Base-by-base conservation (phyloP, 2,888 invertebrate genomes). In the Temnothorax unifasciatus region DNA sequence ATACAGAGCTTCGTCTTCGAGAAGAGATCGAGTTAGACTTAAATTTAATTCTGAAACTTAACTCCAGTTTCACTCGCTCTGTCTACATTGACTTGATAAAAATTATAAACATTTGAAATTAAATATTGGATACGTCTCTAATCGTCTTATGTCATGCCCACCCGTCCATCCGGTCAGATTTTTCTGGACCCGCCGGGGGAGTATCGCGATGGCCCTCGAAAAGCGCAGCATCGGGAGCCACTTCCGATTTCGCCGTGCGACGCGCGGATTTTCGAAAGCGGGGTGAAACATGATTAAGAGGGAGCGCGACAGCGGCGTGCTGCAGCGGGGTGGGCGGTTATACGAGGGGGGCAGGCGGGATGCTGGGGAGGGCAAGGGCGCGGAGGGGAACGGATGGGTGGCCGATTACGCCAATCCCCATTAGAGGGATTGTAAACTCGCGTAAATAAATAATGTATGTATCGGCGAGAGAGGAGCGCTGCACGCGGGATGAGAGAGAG, bases 361-460 rank as follows among this genome's bases (percentile, higher is more conserved):
- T 1, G 13, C 13, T 15, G 77, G 81, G 68, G 81, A 84, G 86
- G 41, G 41, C 29, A 52, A 85, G 54, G 61, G 73, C 25, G 82
- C 57, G 52, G 76, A 73, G 77, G 57, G 84, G 63, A 71, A 69
- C 82, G 87, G 85, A 86, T 83, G 82, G 83, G 86, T 85, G 91
- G 90, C 92, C 93, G 93, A 93, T 94, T 93, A 92, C 92, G 92
- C 91, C 92, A 93, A 94, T 93, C 92, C 92, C 93, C 92, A 92
- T 93, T 93, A 93, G 92, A 93, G 93, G 94, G 93, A 94, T 94
- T 94, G 93, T 94, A 94, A 95, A 94, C 93, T 94, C 94, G 88
- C 90, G 92, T 94, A 93, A 94, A 95, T 94, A 94, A 95, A 93
- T 94, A 94, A 94, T 92, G 94, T 92, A 93, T 92, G 91, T 93